A percentile compares a stretch with the other conserved stretches of the same genome.
These are phyloP conservation scores for Montipora cactus DNA, from an alignment of 64 coral and sea anemone genomes.

Conservation along the genomic window DNA sequence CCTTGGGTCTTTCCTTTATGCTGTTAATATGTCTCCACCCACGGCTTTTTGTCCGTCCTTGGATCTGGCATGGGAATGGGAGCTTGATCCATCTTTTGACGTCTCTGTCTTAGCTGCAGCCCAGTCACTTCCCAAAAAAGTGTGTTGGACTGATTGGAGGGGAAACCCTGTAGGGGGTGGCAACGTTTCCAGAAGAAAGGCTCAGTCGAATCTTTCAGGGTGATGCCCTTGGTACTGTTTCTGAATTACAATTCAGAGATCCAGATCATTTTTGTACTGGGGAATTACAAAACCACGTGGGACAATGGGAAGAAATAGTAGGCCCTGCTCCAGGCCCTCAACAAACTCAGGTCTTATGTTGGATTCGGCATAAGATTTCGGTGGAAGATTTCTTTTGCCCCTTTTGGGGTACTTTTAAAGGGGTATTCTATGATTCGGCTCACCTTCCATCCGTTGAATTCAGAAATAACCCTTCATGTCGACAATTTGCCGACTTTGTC, in stretches of 20 bases:
- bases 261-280: neutral
- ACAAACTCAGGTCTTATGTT: neutral
- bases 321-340: neutral
- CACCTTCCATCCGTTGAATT: constrained; percentile 11
- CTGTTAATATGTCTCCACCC: neutral
- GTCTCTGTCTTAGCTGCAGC: constrained; percentile 2
- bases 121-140: neutral
- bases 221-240: constrained; percentile 19
- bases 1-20: constrained; percentile 4
- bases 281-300: neutral
- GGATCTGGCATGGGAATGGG: neutral
- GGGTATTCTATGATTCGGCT: neutral
- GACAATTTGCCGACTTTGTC: constrained; percentile 35
- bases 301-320: constrained; percentile 1
- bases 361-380: constrained; percentile 36
- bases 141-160: neutral
- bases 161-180: neutral
- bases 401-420: constrained; percentile 47
- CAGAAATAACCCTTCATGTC: constrained; percentile 2
- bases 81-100: neutral
- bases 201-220: constrained; percentile 11
- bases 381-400: constrained; percentile 17
- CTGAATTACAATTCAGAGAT: constrained; percentile 30
- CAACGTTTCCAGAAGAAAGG: neutral
- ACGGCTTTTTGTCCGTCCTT: neutral